Evolutionary conservation across 2,888 invertebrate species (phyloP).

Genomic region (Agriopis leucophaearia): DNA sequence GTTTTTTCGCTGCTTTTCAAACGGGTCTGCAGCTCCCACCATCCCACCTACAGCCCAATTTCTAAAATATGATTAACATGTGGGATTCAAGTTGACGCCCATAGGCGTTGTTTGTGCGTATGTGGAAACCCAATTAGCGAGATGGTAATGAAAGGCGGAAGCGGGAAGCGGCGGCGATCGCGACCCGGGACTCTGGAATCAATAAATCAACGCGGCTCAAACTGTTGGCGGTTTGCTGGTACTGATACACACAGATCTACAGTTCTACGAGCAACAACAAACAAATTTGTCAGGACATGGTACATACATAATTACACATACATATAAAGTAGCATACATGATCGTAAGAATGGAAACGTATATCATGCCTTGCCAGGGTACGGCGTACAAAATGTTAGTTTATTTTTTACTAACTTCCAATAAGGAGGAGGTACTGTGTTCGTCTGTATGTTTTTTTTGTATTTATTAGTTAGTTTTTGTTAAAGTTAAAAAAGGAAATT

Average conservation of each 20-base stretch:
- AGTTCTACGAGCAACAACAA: conserved; percentile 26
- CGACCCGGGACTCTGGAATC: conserved; percentile 65
- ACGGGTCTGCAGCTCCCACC: background rate
- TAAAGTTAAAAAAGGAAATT: too few species aligned
- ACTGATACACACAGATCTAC: conserved; percentile 43
- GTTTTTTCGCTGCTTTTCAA: too few species aligned
- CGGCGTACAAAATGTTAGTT: too few species aligned
- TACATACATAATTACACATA: too few species aligned
- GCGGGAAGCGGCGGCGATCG: conserved; percentile 52
- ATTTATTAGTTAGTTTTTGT: too few species aligned
- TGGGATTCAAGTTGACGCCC: conserved; percentile 1
- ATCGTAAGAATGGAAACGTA: too few species aligned
- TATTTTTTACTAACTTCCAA: too few species aligned
- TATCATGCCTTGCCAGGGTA: too few species aligned
- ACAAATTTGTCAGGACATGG: background rate
- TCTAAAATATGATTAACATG: conserved; percentile 21
- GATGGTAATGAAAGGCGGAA: conserved; percentile 53
- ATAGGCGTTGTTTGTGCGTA: conserved; percentile 28
- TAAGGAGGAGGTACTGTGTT: too few species aligned
- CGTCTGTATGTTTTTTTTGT: too few species aligned
- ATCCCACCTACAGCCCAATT: background rate
- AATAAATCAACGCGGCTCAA: conserved; percentile 82
- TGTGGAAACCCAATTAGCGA: conserved; percentile 68
- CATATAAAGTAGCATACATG: too few species aligned
- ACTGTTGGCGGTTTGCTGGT: conserved; percentile 61